Conservation (phyloP, 2,888 invertebrate species). For the Cryptocephalus moraei region DNA sequence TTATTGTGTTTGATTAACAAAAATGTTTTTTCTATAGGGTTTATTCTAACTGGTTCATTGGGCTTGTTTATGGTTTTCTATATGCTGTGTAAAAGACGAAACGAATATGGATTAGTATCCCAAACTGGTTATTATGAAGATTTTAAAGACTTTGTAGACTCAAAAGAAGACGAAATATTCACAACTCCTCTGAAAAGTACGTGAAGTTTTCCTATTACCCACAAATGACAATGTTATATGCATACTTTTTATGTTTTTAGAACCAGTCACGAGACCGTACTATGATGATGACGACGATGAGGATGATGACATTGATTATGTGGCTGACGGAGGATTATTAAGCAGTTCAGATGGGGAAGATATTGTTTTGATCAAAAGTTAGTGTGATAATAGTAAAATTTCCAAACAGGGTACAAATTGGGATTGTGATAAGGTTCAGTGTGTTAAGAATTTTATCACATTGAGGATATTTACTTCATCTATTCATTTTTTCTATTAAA, state of each 20-base stretch:
- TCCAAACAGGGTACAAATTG: no score
- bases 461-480: no score
- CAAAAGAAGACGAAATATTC: constrained; percentile 26
- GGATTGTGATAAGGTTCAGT: no score
- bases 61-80: constrained; percentile 47
- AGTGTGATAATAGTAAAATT: no score
- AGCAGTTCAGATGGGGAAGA: constrained; percentile 15
- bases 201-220: constrained; percentile 3
- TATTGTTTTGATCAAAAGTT: constrained; percentile 3
- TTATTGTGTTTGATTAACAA: no score
- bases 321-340: constrained; percentile 1
- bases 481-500: no score
- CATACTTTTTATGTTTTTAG: constrained; percentile 18
- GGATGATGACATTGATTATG: constrained; percentile 18
- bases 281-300: constrained; percentile 63
- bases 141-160: constrained; percentile 21
- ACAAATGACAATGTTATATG: not conserved
- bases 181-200: constrained; percentile 22
- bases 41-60: constrained; percentile 45
- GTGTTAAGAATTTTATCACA: no score
- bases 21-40: constrained; percentile 36
- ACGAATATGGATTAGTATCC: constrained; percentile 26
- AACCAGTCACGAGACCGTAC: constrained; percentile 47
- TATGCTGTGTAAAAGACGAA: constrained; percentile 38
- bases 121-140: constrained; percentile 21